Percentiles rank a stretch among this genome's conserved stretches.
phyloP scores from a whole-genome alignment of 2,113 vertebrate species.

The Felis catus region DNA sequence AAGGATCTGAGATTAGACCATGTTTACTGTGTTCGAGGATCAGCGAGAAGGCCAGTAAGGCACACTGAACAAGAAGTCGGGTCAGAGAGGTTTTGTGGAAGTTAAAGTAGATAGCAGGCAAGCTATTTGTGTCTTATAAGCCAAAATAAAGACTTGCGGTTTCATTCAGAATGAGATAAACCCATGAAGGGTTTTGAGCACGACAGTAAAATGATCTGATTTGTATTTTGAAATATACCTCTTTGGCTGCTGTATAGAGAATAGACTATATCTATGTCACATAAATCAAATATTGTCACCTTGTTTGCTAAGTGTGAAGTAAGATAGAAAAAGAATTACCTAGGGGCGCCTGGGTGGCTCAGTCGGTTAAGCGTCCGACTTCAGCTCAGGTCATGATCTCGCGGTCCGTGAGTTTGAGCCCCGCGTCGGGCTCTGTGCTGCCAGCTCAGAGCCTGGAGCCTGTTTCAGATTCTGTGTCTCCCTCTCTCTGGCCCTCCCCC shows the following conservation, averaged over 20 bases:
- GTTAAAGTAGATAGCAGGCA: not conserved
- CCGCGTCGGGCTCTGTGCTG: too few relatives aligned
- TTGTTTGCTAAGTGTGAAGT: not conserved
- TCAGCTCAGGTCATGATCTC: too few relatives aligned
- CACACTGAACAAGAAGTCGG: not conserved
- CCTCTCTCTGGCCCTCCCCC: too few relatives aligned
- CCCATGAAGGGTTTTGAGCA: not conserved
- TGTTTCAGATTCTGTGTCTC: too few relatives aligned
- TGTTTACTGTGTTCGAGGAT: not conserved
- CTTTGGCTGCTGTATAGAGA: not conserved
- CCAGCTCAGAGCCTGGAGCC: too few relatives aligned
- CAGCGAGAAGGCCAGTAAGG: not conserved
- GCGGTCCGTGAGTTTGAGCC: too few relatives aligned
- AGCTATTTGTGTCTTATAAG: not conserved
- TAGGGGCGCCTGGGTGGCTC: not conserved
- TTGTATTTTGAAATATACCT: conserved; percentile 25
- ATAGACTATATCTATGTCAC: not conserved
- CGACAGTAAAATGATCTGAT: not conserved
- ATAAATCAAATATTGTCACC: not conserved
- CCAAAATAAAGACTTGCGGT: not conserved
- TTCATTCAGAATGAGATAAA: not conserved
- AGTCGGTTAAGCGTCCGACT: too few relatives aligned
- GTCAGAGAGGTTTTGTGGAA: not conserved
- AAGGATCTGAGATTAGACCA: not conserved
- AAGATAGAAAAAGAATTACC: not conserved